Base-by-base conservation (phyloP, 2,113 vertebrate species). In the Odocoileus hemionus region DNA sequence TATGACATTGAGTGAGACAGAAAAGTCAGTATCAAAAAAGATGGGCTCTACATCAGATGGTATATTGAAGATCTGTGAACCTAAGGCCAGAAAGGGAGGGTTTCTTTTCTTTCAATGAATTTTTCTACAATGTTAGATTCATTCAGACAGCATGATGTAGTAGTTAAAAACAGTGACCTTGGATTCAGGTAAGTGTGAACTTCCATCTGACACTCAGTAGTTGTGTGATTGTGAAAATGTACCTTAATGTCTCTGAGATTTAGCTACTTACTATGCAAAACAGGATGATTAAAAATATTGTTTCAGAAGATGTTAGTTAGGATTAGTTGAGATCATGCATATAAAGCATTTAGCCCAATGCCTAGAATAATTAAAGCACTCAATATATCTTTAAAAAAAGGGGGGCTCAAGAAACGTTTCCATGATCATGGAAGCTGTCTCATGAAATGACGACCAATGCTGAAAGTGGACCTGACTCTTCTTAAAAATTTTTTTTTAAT, bases 351-450 rank as follows among this genome's bases (percentile, higher is more conserved):
- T 82, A 89, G 10, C 23, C 39, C n/a, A 85, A 67, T 89, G 33
- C 54, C 78, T 86, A 58, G 25, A 92, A 54, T 67, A 95, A 88
- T 17, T 78, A 84, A 88, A 26, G 39, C 30, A 55, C 16, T 89
- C 39, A 43, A 19, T 50, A 12, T 23, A 33, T 76, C 70, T 76
- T 74, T 25, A 3, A 7, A 43, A 76, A 74, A 25, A 1, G 21
- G 12, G 16, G 7, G 33, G n/a, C 96, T 97, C 95, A 94, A 87
- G 98, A 97, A 98, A 98, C 52, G 98, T 98, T 98, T 98, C 97
- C 96, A 97, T 98, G 97, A 98, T 98, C 98, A 98, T 95, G 96
- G 98, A 97, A 98, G 96, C 89, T 88, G 92, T 97, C 98, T 98
- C 93, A 98, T 96, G 97, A 98, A 98, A 95, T 98, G 96, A 70